These are phyloP conservation scores for Xiphias gladius DNA, from an alignment of 2,113 vertebrate genomes.

Conservation along the genomic window DNA sequence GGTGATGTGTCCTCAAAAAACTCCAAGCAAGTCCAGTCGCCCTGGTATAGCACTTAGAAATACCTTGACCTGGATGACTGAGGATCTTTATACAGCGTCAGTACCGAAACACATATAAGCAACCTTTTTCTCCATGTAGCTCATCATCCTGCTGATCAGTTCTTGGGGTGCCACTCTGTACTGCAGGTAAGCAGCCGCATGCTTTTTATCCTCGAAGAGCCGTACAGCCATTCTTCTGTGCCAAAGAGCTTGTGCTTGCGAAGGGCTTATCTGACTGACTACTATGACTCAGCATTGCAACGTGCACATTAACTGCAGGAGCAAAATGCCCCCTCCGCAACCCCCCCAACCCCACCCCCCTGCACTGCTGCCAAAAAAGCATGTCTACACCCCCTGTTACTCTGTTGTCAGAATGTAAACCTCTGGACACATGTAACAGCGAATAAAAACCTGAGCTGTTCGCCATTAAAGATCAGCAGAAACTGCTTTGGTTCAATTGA, in stretches of 20 bases:
- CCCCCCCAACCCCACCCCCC: not conserved
- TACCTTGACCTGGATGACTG: too few relatives aligned
- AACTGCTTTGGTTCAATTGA: too few relatives aligned
- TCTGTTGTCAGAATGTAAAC: too few relatives aligned
- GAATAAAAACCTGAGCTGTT: too few relatives aligned
- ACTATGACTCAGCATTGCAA: not conserved
- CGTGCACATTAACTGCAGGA: not conserved
- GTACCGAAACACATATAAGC: too few relatives aligned
- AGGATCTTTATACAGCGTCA: too few relatives aligned
- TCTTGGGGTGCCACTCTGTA: constrained; percentile 78
- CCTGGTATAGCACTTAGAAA: too few relatives aligned
- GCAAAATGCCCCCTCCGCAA: not conserved
- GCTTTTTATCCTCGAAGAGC: constrained; percentile 81
- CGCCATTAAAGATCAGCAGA: too few relatives aligned
- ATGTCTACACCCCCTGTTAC: not conserved
- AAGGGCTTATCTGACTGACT: not conserved
- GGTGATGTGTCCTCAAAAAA: too few relatives aligned
- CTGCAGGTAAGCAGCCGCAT: constrained; percentile 79
- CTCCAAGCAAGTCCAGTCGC: too few relatives aligned
- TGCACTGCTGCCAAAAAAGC: not conserved
- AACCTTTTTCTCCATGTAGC: constrained; percentile 82
- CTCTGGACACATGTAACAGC: too few relatives aligned
- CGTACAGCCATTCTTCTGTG: constrained; percentile 77
- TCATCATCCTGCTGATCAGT: constrained; percentile 73
- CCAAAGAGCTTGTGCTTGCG: not conserved